A percentile compares a stretch with the other conserved stretches of the same genome.
Conservation (phyloP, 2,113 vertebrate genomes). For the Pseudorasbora parva region DNA sequence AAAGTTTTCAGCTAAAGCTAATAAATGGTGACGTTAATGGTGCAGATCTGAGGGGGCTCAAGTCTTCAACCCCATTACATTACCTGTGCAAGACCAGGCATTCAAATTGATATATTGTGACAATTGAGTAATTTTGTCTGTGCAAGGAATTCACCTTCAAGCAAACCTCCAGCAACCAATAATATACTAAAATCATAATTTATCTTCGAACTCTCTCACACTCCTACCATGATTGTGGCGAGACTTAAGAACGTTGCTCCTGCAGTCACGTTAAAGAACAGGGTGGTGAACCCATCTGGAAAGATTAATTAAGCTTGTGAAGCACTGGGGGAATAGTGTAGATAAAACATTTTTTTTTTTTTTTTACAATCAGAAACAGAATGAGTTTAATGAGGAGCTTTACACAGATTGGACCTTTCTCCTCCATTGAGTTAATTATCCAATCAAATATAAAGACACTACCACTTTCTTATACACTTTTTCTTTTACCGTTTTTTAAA, state of each 20-base stretch:
- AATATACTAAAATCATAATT: neutral
- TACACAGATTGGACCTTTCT: slow-evolving; percentile 37
- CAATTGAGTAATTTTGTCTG: slow-evolving; percentile 8
- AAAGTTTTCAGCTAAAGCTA: neutral
- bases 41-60: neutral
- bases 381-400: slow-evolving; percentile 32
- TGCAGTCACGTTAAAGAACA: slow-evolving; percentile 8
- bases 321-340: slow-evolving; percentile 11
- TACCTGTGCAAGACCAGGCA: neutral
- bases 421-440: slow-evolving; percentile 29
- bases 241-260: slow-evolving; percentile 2
- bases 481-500: slow-evolving; percentile 22
- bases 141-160: neutral
- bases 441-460: slow-evolving; percentile 20
- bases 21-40: slow-evolving; percentile 19
- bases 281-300: slow-evolving; percentile 37
- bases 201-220: slow-evolving; percentile 3
- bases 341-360: slow-evolving; percentile 33
- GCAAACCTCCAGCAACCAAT: neutral
- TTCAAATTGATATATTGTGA: too few relatives aligned
- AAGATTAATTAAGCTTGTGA: slow-evolving; percentile 29
- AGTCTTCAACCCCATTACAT: slow-evolving; percentile 28
- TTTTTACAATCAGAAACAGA: slow-evolving; percentile 31
- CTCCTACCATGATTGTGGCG: neutral
- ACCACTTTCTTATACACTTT: slow-evolving; percentile 5